These are phyloP conservation scores for Sula dactylatra DNA, from an alignment of 2,113 vertebrate species.

Conservation along the genomic window DNA sequence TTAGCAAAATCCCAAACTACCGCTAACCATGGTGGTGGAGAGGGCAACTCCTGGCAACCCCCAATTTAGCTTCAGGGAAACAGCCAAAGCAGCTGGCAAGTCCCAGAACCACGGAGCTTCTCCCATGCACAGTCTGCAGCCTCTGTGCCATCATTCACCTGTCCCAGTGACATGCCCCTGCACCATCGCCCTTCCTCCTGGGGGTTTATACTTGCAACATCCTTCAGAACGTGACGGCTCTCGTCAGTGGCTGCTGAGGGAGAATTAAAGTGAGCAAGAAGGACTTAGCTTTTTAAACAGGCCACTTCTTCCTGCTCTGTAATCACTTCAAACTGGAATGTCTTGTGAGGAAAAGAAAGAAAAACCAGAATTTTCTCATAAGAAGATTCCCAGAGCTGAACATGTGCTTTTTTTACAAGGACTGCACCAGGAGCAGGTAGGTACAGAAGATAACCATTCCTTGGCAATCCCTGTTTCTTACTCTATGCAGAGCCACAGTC, in stretches of 20 bases:
- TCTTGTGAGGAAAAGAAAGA: background rate
- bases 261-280: background rate
- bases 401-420: background rate
- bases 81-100: background rate
- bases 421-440: background rate
- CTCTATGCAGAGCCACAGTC: background rate
- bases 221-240: accelerated
- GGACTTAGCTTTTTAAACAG: background rate
- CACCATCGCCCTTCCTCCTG: background rate
- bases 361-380: background rate
- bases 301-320: background rate
- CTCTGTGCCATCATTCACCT: background rate
- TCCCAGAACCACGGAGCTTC: background rate
- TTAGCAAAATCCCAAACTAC: background rate
- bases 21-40: background rate
- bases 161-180: background rate
- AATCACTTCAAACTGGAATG: background rate
- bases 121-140: background rate
- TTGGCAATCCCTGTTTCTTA: background rate
- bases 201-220: background rate
- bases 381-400: background rate
- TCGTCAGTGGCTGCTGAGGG: too few species aligned
- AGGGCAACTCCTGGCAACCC: too few species aligned
- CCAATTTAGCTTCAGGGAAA: background rate
- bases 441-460: background rate